Conservation (phyloP, 2,113 vertebrate genomes). For the Sander vitreus region DNA sequence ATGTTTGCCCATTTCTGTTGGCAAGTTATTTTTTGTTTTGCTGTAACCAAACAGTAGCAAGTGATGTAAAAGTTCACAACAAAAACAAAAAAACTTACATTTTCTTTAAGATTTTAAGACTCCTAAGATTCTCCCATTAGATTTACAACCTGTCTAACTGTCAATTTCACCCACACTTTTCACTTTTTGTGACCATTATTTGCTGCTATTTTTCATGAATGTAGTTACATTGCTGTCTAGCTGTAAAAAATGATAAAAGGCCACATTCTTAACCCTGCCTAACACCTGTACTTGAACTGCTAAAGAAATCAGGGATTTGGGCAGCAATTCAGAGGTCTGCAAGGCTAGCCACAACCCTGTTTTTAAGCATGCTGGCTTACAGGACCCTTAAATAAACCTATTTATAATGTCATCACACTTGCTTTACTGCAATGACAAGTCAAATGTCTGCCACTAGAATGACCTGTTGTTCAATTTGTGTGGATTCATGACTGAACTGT, state of each 20-base stretch:
- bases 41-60: not conserved
- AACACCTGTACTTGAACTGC: not conserved
- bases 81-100: no score
- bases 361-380: not conserved
- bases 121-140: no score
- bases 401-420: not conserved
- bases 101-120: no score
- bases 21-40: not conserved
- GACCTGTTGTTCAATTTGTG: not conserved
- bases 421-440: constrained; percentile 7
- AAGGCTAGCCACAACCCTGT: not conserved
- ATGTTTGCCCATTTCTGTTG: not conserved
- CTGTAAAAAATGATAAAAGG: not conserved
- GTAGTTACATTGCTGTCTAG: not conserved
- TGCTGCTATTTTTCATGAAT: not conserved
- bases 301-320: not conserved
- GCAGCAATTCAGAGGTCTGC: not conserved
- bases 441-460: not conserved
- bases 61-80: no score
- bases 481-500: constrained; percentile 1
- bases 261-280: not conserved
- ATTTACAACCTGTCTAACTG: not conserved
- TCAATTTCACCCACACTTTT: not conserved
- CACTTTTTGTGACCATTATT: no score
- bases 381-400: not conserved